These are phyloP conservation scores for Idaea dimidiata DNA, from an alignment of 2,888 invertebrate species.

Conservation along the genomic window DNA sequence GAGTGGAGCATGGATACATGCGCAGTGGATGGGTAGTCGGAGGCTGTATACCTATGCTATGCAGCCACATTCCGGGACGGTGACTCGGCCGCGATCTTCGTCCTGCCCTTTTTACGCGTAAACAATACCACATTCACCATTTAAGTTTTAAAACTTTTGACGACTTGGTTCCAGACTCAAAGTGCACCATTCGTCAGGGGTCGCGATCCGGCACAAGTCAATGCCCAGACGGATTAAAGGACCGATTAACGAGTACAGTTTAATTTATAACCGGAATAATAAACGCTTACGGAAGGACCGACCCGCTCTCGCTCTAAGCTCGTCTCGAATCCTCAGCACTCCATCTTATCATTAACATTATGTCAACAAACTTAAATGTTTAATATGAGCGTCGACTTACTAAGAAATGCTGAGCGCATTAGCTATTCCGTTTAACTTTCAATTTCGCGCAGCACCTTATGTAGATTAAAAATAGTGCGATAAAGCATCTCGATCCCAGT, in stretches of 20 bases:
- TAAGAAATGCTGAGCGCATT: slow-evolving; percentile 44
- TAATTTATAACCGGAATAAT: slow-evolving; percentile 78
- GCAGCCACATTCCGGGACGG: slow-evolving; percentile 69
- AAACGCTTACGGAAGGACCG: slow-evolving; percentile 65
- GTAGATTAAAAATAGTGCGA: slow-evolving; percentile 58
- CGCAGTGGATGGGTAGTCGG: slow-evolving; percentile 24
- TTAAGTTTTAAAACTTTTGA: slow-evolving; percentile 55
- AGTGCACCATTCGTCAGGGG: slow-evolving; percentile 47
- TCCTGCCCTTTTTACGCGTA: slow-evolving; percentile 47
- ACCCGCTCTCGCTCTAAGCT: slow-evolving; percentile 28
- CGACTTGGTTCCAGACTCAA: slow-evolving; percentile 43
- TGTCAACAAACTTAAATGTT: slow-evolving; percentile 52
- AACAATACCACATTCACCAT: slow-evolving; percentile 50
- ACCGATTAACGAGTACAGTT: slow-evolving; percentile 73
- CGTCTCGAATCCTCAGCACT: slow-evolving; percentile 34
- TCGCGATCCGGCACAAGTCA: slow-evolving; percentile 58
- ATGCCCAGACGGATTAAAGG: slow-evolving; percentile 78
- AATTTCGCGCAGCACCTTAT: slow-evolving; percentile 72
- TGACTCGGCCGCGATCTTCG: slow-evolving; percentile 54
- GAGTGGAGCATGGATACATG: not conserved
- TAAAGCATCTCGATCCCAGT: slow-evolving; percentile 45
- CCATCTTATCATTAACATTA: slow-evolving; percentile 46
- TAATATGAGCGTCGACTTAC: slow-evolving; percentile 27
- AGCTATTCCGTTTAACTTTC: slow-evolving; percentile 73
- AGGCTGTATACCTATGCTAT: slow-evolving; percentile 44